Conservation (phyloP, 1,140 invertebrate genomes). For the Dreissena rostriformis region DNA sequence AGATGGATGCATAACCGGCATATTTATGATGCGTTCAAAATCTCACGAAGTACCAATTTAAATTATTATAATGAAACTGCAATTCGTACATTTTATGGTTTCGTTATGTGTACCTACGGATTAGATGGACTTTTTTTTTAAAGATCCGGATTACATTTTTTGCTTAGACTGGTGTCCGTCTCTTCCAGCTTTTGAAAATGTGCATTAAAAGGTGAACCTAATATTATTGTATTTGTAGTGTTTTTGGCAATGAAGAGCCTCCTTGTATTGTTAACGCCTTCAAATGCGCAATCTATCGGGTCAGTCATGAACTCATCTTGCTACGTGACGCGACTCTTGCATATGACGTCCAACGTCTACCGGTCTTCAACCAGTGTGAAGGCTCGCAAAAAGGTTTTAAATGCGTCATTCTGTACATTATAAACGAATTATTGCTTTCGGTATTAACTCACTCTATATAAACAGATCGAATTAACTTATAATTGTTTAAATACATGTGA, state of each 20-base stretch:
- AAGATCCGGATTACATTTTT: too few species aligned
- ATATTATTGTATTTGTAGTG: constrained; percentile 8
- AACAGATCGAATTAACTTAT: background rate
- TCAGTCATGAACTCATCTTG: constrained; percentile 35
- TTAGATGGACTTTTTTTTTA: too few species aligned
- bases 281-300: constrained; percentile 49
- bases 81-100: too few species aligned
- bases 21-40: too few species aligned
- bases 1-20: too few species aligned
- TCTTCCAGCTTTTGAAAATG: too few species aligned
- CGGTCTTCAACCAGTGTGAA: constrained; percentile 46
- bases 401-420: background rate
- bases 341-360: constrained; percentile 42
- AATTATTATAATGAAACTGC: too few species aligned
- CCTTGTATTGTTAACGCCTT: constrained; percentile 40
- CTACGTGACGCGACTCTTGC: constrained; percentile 14
- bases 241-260: constrained; percentile 45
- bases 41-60: too few species aligned
- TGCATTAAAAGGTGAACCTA: too few species aligned
- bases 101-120: too few species aligned
- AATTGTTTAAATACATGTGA: background rate
- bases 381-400: constrained; percentile 52
- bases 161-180: too few species aligned
- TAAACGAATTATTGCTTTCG: background rate
- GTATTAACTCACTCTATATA: background rate